Conservation (phyloP, 30 jellyfish, hydroid and myxozoan genomes). For the Morbakka virulenta region DNA sequence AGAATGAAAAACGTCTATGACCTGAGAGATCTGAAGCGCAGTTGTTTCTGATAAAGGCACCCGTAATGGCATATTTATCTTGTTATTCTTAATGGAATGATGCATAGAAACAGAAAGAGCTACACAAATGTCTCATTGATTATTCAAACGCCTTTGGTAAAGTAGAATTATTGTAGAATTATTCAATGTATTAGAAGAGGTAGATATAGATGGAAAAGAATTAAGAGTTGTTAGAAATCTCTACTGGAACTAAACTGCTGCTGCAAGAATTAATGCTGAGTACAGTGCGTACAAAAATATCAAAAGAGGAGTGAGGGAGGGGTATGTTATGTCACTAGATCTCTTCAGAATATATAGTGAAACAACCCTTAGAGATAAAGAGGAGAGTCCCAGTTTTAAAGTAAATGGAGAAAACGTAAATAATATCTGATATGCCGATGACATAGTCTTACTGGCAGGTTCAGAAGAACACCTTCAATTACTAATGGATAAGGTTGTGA, state of each 20-base stretch:
- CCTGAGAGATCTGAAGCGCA: too few species aligned
- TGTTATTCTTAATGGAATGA: too few species aligned
- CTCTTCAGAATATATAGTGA: conserved; percentile 19
- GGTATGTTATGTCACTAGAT: conserved; percentile 35
- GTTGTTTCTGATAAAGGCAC: too few species aligned
- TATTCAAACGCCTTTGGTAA: conserved; percentile 32
- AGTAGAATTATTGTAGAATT: neutral
- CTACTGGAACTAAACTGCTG: conserved; percentile 42
- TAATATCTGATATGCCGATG: conserved; percentile 23
- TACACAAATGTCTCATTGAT: conserved; percentile 15
- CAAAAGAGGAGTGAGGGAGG: conserved; percentile 37
- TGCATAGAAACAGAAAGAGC: too few species aligned
- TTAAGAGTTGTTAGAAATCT: conserved; percentile 21
- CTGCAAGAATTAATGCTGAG: conserved; percentile 6
- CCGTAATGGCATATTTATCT: too few species aligned
- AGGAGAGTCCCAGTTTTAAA: conserved; percentile 1
- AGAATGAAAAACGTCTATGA: too few species aligned
- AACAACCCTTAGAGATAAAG: neutral
- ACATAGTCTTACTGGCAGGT: too few species aligned
- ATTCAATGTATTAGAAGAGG: neutral
- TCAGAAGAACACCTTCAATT: too few species aligned
- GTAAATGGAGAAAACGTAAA: conserved; percentile 2
- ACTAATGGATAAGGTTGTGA: too few species aligned
- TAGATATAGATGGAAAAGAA: conserved; percentile 8
- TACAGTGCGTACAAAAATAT: neutral